Conservation (phyloP, 1,140 invertebrate species). For the Drosophila prosaltans region DNA sequence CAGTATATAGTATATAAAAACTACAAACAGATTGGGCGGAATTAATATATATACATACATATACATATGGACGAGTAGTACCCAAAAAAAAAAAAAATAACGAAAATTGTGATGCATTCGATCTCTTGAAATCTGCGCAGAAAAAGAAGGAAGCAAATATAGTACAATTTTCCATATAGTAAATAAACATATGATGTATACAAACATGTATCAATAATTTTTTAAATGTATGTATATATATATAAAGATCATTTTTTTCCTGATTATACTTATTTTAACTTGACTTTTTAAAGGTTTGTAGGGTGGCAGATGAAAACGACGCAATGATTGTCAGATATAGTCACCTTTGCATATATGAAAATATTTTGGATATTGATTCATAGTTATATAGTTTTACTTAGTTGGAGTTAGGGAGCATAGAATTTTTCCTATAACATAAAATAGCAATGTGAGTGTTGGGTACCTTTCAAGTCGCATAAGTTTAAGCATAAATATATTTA, state of each 20-base stretch:
- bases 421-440: background rate
- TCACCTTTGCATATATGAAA: too few species aligned
- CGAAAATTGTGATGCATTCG: background rate
- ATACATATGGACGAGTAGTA: background rate
- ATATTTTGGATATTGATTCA: too few species aligned
- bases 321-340: background rate
- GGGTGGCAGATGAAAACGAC: too few species aligned
- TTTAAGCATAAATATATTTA: background rate
- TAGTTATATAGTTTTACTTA: background rate
- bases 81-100: background rate
- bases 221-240: background rate
- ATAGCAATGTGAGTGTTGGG: background rate
- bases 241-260: background rate
- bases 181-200: background rate
- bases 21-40: background rate
- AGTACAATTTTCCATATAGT: background rate
- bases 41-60: background rate
- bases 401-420: too few species aligned
- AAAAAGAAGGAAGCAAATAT: background rate
- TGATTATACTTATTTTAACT: background rate
- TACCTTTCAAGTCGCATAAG: background rate
- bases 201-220: background rate
- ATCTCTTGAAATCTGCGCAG: background rate
- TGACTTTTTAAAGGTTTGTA: background rate
- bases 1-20: background rate